These are phyloP conservation scores for Pollenia amentaria DNA, from an alignment of 2,888 invertebrate genomes.

Conservation along the genomic window DNA sequence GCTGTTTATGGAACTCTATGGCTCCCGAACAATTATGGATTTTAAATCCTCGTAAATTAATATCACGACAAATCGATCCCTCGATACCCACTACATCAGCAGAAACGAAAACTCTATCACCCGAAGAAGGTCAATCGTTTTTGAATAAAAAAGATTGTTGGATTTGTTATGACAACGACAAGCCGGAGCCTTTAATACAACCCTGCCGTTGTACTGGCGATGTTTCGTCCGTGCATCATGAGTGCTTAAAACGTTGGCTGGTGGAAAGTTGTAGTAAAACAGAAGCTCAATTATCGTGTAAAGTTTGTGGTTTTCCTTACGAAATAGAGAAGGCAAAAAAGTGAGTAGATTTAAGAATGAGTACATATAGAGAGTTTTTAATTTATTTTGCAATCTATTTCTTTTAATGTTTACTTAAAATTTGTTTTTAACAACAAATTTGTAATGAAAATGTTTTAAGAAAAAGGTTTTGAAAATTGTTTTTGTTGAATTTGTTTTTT, in stretches of 20 bases:
- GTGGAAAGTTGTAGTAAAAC: constrained; percentile 93
- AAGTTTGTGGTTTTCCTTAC: constrained; percentile 93
- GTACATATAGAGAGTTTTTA: too few species aligned
- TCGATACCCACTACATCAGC: constrained; percentile 84
- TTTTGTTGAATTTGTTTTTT: too few species aligned
- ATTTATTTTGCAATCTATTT: too few species aligned
- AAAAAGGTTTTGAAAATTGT: too few species aligned
- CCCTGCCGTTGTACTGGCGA: constrained; percentile 96
- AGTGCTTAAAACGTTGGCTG: constrained; percentile 95
- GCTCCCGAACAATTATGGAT: constrained; percentile 97
- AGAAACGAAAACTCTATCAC: constrained; percentile 83
- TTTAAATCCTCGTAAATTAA: constrained; percentile 94
- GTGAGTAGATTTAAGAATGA: constrained; percentile 81
- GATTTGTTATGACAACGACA: constrained; percentile 95
- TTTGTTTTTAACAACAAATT: too few species aligned
- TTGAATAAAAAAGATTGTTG: constrained; percentile 91
- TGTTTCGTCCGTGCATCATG: constrained; percentile 96
- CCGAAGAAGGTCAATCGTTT: constrained; percentile 86
- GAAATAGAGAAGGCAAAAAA: constrained; percentile 91
- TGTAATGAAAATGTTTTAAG: too few species aligned
- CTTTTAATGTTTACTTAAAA: too few species aligned
- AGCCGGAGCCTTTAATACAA: constrained; percentile 92
- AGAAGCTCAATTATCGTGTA: constrained; percentile 90
- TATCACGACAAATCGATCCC: constrained; percentile 88
- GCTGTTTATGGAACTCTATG: constrained; percentile 98